Evolutionary conservation across 2,797 vertebrate species (phyloP), one percentile per base, ranked within the genome.

Genomic region (Prunella strophiata): DNA sequence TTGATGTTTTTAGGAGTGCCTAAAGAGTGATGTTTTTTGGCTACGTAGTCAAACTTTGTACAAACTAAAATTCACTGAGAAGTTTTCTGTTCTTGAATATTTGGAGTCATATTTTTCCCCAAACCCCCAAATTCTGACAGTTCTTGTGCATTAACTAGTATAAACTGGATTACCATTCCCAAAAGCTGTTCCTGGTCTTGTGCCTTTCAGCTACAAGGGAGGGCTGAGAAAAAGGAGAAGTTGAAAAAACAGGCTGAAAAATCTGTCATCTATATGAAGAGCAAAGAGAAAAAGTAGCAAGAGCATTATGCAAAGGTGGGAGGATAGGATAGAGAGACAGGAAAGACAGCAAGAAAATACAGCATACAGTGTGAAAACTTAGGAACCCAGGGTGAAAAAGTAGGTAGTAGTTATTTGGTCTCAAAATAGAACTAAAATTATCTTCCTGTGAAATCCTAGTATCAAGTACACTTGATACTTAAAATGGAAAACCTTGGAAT

Each of bases 231-330:
- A 59, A 67, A n/a, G 34, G 14, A 74, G 14, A 45, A 54, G 38
- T 12, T 3, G 3, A 36, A 73, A 58, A 88, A 59, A 6, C 6
- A 57, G 13, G 50, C 14, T 85, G 13, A 26, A 55, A 75, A 63
- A 7, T 51, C 25, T 55, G 10, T 43, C 0, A 0, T 36, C 30
- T 17, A 2, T 63, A n/a, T 18, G n/a, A 45, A 47, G 19, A 68
- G 45, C 52, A 68, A 81, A 77, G 20, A 34, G 22, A 57, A 77
- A 58, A 77, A 52, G 8, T 42, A 72, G 23, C 27, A 6, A 16
- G 11, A 81, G 16, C 29, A 29, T 32, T 38, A 48, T 11, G 29
- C 71, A 57, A n/a, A 57, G 38, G 10, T 14, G 10, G 7, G 36
- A 47, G 11, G 29, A 38, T 21, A 15, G 16, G 58, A 29, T 0